phyloP scores from a whole-genome alignment of 2,797 vertebrate genomes.

The Sorex maritimensis region DNA sequence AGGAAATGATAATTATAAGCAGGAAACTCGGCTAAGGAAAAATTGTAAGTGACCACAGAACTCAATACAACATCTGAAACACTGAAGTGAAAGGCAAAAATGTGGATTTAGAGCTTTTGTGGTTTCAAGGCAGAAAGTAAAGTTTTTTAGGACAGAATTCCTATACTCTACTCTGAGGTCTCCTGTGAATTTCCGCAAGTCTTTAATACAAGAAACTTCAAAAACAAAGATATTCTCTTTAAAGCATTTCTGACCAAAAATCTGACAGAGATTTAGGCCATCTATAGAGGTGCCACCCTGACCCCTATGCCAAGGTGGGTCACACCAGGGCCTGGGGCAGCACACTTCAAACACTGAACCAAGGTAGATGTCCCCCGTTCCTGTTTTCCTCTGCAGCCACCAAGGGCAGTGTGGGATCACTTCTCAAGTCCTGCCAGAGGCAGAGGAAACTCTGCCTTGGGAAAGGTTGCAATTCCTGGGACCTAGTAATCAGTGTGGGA shows the following conservation, averaged over 20 bases:
- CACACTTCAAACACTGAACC: neutral
- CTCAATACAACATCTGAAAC: neutral
- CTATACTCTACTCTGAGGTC: neutral
- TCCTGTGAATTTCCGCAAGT: neutral
- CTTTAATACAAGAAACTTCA: slow-evolving; percentile 39
- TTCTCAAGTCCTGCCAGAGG: slow-evolving; percentile 12
- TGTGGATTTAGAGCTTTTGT: neutral
- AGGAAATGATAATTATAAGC: neutral
- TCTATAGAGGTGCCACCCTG: neutral
- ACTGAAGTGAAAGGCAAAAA: neutral
- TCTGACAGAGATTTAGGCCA: neutral
- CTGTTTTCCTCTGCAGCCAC: neutral
- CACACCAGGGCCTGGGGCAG: neutral
- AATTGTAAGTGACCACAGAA: neutral
- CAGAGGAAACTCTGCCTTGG: neutral
- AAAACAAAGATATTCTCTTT: slow-evolving; percentile 2
- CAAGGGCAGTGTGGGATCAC: neutral
- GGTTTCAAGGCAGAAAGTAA: neutral
- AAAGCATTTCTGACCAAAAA: neutral
- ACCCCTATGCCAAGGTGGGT: neutral
- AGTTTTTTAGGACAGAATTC: neutral
- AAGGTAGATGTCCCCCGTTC: neutral
- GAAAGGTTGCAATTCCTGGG: neutral
- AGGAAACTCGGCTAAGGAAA: slow-evolving; percentile 20
- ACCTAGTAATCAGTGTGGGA: neutral